These are phyloP conservation scores for Brachypodius melanocephalos DNA, from an alignment of 2,113 vertebrate species.

Conservation along the genomic window DNA sequence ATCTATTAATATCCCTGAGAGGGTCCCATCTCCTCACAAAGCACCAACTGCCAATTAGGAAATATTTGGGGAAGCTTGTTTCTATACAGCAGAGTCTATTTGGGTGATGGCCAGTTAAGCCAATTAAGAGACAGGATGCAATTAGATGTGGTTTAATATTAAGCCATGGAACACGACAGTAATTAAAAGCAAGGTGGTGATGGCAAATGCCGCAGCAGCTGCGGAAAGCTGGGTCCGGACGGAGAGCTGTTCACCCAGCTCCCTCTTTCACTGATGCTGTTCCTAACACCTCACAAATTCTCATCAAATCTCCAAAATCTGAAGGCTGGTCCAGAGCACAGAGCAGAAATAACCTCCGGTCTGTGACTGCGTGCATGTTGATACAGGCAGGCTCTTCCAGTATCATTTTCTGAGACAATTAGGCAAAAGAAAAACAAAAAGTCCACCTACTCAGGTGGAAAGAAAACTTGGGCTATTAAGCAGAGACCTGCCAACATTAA, in stretches of 20 bases:
- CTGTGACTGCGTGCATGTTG: neutral
- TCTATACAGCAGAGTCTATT: neutral
- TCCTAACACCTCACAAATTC: neutral
- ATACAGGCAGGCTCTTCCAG: neutral
- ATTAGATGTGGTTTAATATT: neutral
- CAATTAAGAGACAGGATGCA: constrained; percentile 23
- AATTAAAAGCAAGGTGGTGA: neutral
- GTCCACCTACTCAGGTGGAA: constrained; percentile 18
- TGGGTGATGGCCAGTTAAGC: constrained; percentile 9
- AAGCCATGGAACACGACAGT: neutral
- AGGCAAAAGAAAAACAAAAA: neutral
- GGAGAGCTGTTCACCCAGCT: neutral
- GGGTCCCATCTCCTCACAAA: neutral
- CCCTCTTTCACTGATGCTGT: neutral
- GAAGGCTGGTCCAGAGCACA: neutral
- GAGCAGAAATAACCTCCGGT: neutral
- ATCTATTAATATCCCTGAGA: constrained; percentile 4
- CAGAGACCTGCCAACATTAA: neutral
- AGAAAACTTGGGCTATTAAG: neutral
- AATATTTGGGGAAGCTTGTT: neutral
- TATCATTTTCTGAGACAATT: neutral
- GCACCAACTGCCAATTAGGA: neutral
- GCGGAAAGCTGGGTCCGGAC: neutral
- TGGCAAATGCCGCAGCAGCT: neutral
- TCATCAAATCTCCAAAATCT: neutral